Evolutionary conservation across 2,113 vertebrate genomes (phyloP), one percentile per base, ranked within the genome.

Genomic region (Lamprotornis superbus): DNA sequence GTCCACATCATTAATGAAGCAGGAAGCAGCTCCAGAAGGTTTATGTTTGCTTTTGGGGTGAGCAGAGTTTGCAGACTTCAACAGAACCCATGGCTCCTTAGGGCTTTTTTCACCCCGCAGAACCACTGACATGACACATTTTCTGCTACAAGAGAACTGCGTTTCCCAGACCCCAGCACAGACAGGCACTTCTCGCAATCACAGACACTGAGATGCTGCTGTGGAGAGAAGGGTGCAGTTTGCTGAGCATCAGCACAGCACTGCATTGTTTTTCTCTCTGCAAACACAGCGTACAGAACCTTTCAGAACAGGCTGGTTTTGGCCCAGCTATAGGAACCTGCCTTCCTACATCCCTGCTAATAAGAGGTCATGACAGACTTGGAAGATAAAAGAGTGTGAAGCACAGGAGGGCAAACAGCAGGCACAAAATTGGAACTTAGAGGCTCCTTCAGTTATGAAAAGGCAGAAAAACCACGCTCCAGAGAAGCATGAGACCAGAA

Each of bases 11-110:
- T 53, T 50, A 68, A 75, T 12, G 37, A 75, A 59, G 55, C 74
- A 94, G 88, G 67, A 92, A 95, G 68, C 60, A 88, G 65, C 44
- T 81, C 73, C 86, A 88, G 85, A 70, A 83, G 79, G 83, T n/a
- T 83, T 63, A 33, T 90, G 83, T 94, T 95, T 95, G 89, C 46
- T 91, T 87, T 94, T 35, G 18, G 56, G 65, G 90, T 25, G 73
- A 94, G 89, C 33, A 70, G 35, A 91, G 67, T 33, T 81, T 59
- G 42, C 59, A 61, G 18, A 12, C 24, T 83, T 57, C 2, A 0
- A 21, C 33, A 40, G 63, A 77, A 59, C 17, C 22, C 12, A 28
- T 0, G 3, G 49, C 40, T 84, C 84, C 50, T 60, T 10, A 33
- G n/a, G 42, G 82, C 71, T 19, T 39, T 63, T 49, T 52, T 46